Percentiles rank a stretch among this genome's conserved stretches.
These are phyloP conservation scores for Opisthocomus hoazin DNA, from an alignment of 2,113 vertebrate species.

Conservation along the genomic window DNA sequence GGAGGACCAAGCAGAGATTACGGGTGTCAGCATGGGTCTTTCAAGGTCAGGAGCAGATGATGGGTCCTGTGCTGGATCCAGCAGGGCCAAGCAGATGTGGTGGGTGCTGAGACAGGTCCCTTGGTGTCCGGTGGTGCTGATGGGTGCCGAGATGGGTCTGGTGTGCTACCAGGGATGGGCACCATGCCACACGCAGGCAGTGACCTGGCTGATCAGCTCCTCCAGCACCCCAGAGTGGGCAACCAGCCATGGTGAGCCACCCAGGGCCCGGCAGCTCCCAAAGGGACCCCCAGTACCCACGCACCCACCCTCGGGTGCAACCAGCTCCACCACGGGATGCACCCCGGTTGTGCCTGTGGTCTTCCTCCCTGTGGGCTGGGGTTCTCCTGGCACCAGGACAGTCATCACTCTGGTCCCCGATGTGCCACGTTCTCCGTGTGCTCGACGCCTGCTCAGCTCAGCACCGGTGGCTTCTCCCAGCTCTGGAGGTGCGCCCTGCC, in stretches of 20 bases:
- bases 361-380: neutral
- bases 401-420: neutral
- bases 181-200: accelerated
- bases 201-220: neutral
- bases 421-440: neutral
- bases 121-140: neutral
- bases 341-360: accelerated
- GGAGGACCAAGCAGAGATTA: too few relatives aligned
- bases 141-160: accelerated
- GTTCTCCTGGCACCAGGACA: neutral
- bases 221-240: neutral
- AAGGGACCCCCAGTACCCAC: neutral
- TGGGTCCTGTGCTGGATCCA: neutral
- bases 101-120: neutral
- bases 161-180: neutral
- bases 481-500: neutral
- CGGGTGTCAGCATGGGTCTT: neutral
- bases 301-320: neutral
- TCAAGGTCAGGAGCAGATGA: neutral
- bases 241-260: accelerated
- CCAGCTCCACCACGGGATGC: accelerated
- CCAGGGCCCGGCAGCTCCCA: neutral
- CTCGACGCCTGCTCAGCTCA: neutral
- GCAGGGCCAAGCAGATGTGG: accelerated
- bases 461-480: neutral